These are phyloP conservation scores for Pogonognathellus flavescens DNA, from an alignment of 1,140 invertebrate species.

Conservation along the genomic window DNA sequence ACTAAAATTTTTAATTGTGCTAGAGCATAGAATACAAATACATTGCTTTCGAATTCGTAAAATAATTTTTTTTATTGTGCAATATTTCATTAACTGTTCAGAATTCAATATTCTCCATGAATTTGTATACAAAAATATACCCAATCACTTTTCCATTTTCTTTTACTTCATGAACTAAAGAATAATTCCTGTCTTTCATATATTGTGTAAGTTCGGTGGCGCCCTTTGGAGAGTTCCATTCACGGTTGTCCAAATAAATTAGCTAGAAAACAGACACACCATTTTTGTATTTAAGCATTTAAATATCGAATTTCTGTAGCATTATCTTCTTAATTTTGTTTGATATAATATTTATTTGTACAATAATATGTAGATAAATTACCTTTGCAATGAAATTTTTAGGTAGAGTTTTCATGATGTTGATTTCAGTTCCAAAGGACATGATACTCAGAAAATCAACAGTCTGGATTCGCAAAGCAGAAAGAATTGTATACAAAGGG, in stretches of 20 bases:
- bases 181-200: not conserved
- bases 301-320: too few species aligned
- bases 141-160: not conserved
- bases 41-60: too few species aligned
- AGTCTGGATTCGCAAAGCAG: not conserved
- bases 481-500: not conserved
- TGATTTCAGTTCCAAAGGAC: not conserved
- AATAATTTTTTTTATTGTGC: too few species aligned
- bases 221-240: not conserved
- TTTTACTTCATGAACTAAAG: not conserved
- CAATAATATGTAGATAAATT: not conserved
- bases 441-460: not conserved
- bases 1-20: too few species aligned
- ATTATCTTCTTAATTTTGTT: too few species aligned
- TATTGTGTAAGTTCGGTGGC: not conserved
- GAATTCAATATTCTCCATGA: too few species aligned
- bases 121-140: not conserved
- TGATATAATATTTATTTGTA: too few species aligned
- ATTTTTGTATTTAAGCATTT: too few species aligned
- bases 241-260: not conserved
- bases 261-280: not conserved
- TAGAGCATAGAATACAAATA: too few species aligned
- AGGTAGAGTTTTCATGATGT: not conserved
- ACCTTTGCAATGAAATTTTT: not conserved
- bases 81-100: too few species aligned